phyloP scores from a whole-genome alignment of 2,113 vertebrate species.

The Benthochromis sp. region DNA sequence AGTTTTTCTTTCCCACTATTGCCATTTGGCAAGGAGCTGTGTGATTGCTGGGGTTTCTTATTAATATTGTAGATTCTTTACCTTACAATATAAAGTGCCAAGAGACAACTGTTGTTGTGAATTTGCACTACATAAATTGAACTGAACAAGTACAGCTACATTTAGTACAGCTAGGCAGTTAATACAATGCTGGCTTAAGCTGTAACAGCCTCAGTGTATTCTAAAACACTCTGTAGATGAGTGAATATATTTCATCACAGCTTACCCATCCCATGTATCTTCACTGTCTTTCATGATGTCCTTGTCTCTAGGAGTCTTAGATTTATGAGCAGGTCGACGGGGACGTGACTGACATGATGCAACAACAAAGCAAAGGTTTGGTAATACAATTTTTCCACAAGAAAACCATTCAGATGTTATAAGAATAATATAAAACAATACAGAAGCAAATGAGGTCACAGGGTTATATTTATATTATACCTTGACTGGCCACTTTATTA shows the following conservation, averaged over 20 bases:
- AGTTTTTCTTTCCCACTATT: neutral
- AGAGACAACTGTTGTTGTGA: neutral
- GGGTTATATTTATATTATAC: neutral
- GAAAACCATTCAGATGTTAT: neutral
- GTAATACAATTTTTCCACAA: neutral
- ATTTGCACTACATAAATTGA: neutral
- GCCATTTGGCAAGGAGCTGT: neutral
- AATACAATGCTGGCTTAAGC: neutral
- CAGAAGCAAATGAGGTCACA: neutral
- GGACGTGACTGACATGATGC: constrained; percentile 70
- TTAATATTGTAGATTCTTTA: neutral
- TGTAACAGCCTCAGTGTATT: neutral
- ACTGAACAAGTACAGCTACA: neutral
- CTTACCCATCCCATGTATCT: constrained; percentile 49
- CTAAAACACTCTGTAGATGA: neutral
- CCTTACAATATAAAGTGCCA: neutral
- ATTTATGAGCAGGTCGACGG: constrained; percentile 59
- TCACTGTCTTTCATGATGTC: neutral
- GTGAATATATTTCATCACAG: neutral
- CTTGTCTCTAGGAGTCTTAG: neutral
- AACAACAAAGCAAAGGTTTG: neutral
- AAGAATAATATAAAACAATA: neutral
- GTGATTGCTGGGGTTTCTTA: neutral
- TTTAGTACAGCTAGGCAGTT: neutral
- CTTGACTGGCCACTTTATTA: neutral